These are phyloP conservation scores for Bombyx mori DNA, from an alignment of 1,140 invertebrate genomes.

Conservation along the genomic window DNA sequence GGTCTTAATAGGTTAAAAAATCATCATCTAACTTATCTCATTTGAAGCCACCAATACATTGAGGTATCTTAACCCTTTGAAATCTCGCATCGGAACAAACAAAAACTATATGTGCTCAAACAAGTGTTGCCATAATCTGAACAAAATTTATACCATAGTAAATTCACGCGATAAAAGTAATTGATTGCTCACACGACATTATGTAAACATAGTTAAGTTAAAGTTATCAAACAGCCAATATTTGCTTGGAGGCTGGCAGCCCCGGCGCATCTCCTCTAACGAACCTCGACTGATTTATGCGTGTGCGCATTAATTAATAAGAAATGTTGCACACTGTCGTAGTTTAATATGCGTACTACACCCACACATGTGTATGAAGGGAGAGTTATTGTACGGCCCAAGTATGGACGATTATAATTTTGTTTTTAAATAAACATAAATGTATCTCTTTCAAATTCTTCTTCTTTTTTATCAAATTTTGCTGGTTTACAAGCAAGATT, in stretches of 20 bases:
- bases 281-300: slow-evolving; percentile 66
- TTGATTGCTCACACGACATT: no score
- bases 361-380: slow-evolving; percentile 29
- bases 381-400: slow-evolving; percentile 26
- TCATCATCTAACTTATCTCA: no score
- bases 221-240: no score
- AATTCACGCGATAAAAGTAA: no score
- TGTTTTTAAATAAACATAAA: background rate
- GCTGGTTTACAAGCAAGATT: background rate
- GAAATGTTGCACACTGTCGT: slow-evolving; percentile 46
- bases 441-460: background rate
- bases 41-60: no score
- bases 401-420: slow-evolving; percentile 14
- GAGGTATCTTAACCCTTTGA: no score
- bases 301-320: slow-evolving; percentile 65
- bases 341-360: slow-evolving; percentile 40
- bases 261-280: slow-evolving; percentile 52
- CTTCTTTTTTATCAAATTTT: background rate
- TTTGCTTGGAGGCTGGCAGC: slow-evolving; percentile 28
- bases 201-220: no score
- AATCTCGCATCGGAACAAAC: no score
- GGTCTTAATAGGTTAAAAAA: no score
- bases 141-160: no score
- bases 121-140: no score
- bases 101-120: no score